phyloP scores from a whole-genome alignment of 2,797 vertebrate species.

The Lerista edwardsae region DNA sequence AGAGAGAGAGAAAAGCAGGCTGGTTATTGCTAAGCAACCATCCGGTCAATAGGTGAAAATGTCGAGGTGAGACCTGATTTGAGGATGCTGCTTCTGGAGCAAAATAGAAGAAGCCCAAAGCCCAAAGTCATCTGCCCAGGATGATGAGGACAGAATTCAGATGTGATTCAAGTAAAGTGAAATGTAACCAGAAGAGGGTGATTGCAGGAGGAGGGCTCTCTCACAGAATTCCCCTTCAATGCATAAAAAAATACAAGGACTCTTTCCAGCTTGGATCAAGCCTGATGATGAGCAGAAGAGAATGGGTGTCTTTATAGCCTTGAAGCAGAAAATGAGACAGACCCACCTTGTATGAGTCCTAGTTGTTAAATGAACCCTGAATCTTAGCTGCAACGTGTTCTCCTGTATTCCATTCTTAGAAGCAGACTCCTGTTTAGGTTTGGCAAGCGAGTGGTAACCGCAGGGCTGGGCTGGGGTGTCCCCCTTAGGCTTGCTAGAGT shows the following conservation, averaged over 20 bases:
- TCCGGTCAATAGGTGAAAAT: background rate
- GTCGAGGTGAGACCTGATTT: background rate
- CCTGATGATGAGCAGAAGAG: background rate
- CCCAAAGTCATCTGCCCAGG: background rate
- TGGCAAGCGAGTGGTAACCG: background rate
- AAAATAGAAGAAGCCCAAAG: background rate
- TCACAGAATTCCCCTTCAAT: background rate
- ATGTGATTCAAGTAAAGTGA: background rate
- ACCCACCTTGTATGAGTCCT: background rate
- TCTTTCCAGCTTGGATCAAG: background rate
- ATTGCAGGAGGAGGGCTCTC: fast-evolving
- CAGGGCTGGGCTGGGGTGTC: background rate
- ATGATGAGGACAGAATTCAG: background rate
- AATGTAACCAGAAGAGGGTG: fast-evolving
- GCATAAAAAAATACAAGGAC: background rate
- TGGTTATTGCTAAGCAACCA: background rate
- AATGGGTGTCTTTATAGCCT: background rate
- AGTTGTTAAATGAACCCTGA: background rate
- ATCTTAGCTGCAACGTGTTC: background rate
- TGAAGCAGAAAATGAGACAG: background rate
- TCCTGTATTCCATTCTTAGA: constrained; percentile 3
- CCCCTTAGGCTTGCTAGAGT: background rate
- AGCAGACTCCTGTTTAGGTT: background rate
- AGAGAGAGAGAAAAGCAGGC: background rate
- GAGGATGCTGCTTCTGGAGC: background rate